Evolutionary conservation across 2,113 vertebrate species (phyloP), one percentile per base, ranked within the genome.

Genomic region (Neoarius graeffei): DNA sequence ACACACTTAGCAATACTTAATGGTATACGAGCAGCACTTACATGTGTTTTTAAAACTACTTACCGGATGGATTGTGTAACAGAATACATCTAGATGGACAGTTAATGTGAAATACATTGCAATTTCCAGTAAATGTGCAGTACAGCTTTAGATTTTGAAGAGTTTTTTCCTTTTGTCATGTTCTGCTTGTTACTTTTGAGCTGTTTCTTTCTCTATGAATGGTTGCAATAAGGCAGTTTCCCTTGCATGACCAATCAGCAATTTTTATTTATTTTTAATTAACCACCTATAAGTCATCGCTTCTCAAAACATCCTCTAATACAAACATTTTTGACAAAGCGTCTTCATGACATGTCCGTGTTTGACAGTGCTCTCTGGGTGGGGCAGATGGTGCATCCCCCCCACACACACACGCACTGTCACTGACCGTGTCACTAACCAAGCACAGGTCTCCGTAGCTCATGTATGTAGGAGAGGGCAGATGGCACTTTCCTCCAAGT

Each of bases 91-190:
- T 19, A 57, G 13, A 82, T 82, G 57, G 80, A 35, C 20, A 48
- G 62, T 82, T 82, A 82, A 82, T 82, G 59, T 42, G 7, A 81
- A 82, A 82, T 82, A n/a, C 80, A 48, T 82, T 35, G 56, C 57
- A 42, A 6, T 50, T 60, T 82, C 80, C 80, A 13, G 80, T 30
- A 82, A 82, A 25, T 62, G 57, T 42, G 19, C 13, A 9, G 13
- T 48, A 62, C 57, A 48, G 35, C 42, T 54, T 81, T 60, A 20
- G 80, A 25, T 23, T 74, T 48, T 20, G 15, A 20, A 1, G 5
- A 9, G 7, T 73, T 42, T 50, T 0, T 57, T 57, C 30, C 5
- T 54, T 17, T 79, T 54, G 57, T 2, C 52, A 30, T n/a, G 50
- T 54, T 14, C 30, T 19, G 30, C 20, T 74, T 80, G 6, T 30